Percentiles rank a stretch among this genome's conserved stretches.
Conservation (phyloP, 2,113 vertebrate species). For the Cacatua alba region DNA sequence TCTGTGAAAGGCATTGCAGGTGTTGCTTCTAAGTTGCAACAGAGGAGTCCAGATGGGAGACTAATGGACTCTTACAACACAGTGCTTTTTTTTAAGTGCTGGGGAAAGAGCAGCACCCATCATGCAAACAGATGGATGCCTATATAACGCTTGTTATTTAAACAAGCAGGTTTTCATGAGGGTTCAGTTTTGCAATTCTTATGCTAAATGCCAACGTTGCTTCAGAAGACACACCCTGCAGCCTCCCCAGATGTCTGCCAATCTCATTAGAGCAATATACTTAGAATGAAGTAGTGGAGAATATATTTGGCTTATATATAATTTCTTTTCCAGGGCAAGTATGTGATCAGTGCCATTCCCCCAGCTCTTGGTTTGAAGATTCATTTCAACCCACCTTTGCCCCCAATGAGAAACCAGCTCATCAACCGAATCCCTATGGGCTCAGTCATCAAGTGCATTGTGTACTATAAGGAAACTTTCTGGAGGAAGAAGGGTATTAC, state of each 20-base stretch:
- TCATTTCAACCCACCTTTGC: slow-evolving; percentile 91
- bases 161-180: neutral
- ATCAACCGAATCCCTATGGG: slow-evolving; percentile 93
- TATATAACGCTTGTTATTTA: neutral
- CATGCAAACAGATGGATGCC: neutral
- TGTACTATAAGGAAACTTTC: slow-evolving; percentile 95
- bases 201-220: neutral
- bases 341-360: slow-evolving; percentile 88
- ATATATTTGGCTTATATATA: neutral
- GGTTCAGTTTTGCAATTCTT: neutral
- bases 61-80: neutral
- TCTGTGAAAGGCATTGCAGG: neutral
- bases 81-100: neutral
- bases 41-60: neutral
- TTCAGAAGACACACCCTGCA: neutral
- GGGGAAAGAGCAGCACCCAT: neutral
- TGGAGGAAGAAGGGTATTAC: slow-evolving; percentile 91
- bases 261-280: neutral
- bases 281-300: neutral
- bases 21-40: neutral
- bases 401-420: slow-evolving; percentile 91
- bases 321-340: slow-evolving; percentile 83
- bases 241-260: neutral
- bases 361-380: slow-evolving; percentile 89
- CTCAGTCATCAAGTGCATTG: slow-evolving; percentile 96